Evolutionary conservation across 2,888 invertebrate species (phyloP).

Genomic region (Nasonovia ribisnigri): DNA sequence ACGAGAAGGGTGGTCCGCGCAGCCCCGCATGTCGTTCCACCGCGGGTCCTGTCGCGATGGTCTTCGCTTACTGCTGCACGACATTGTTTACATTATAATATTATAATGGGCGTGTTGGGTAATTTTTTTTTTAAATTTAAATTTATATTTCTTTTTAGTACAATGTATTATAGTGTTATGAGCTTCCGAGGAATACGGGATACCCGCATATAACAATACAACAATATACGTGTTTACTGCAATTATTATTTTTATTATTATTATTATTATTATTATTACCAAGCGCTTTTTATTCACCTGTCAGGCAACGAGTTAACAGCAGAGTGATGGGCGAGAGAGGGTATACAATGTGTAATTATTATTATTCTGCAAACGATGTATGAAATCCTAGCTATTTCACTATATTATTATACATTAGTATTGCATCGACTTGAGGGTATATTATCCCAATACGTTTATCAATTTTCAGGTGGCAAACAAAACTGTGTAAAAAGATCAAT

Average conservation of each 20-base stretch:
- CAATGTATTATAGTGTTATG: neutral
- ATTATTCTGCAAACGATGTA: neutral
- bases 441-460: neutral
- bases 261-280: neutral
- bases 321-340: neutral
- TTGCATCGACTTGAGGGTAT: neutral
- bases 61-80: neutral
- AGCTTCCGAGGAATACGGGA: conserved; percentile 13
- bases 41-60: neutral
- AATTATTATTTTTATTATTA: no score
- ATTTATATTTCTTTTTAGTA: neutral
- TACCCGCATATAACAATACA: conserved; percentile 11
- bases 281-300: neutral
- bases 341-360: neutral
- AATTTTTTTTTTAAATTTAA: neutral
- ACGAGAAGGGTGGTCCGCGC: neutral
- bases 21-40: neutral
- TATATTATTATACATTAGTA: neutral
- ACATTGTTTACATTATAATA: neutral
- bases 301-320: neutral
- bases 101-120: neutral
- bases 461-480: neutral
- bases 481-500: neutral
- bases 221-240: neutral
- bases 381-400: no score